A percentile compares a stretch with the other conserved stretches of the same genome.
These are phyloP conservation scores for Manis javanica DNA, from an alignment of 2,797 vertebrate species.

Conservation along the genomic window DNA sequence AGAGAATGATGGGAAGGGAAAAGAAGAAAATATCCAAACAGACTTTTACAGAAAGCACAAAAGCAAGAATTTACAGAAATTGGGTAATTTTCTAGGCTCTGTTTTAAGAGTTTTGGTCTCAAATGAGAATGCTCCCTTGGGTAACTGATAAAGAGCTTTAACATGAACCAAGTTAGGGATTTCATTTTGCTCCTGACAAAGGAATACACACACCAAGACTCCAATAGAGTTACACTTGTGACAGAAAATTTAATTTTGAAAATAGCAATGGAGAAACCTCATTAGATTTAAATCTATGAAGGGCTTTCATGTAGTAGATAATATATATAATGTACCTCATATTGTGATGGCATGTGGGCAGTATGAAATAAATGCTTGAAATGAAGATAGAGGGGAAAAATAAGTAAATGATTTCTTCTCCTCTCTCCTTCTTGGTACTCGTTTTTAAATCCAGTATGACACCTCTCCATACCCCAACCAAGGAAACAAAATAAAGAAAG, in stretches of 20 bases:
- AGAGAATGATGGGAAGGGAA: background rate
- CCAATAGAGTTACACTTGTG: background rate
- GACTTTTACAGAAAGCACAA: background rate
- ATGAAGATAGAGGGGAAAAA: background rate
- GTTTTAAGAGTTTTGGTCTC: background rate
- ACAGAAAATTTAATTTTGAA: background rate
- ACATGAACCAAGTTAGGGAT: background rate
- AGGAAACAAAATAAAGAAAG: background rate
- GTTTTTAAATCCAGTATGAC: background rate
- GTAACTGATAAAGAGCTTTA: background rate
- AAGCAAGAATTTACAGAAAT: conserved; percentile 39
- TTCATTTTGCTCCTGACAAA: background rate
- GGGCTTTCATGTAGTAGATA: background rate
- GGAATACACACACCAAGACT: background rate
- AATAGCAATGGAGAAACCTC: background rate
- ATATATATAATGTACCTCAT: background rate
- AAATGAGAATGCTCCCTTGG: background rate
- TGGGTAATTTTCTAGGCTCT: background rate
- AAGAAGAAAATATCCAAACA: conserved; percentile 16
- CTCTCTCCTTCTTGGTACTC: background rate
- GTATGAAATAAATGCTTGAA: background rate
- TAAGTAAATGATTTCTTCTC: background rate
- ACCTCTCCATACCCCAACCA: background rate
- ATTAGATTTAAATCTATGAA: background rate
- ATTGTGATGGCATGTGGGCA: background rate